phyloP scores from a whole-genome alignment of 2,888 invertebrate genomes.

The Troides aeacus region DNA sequence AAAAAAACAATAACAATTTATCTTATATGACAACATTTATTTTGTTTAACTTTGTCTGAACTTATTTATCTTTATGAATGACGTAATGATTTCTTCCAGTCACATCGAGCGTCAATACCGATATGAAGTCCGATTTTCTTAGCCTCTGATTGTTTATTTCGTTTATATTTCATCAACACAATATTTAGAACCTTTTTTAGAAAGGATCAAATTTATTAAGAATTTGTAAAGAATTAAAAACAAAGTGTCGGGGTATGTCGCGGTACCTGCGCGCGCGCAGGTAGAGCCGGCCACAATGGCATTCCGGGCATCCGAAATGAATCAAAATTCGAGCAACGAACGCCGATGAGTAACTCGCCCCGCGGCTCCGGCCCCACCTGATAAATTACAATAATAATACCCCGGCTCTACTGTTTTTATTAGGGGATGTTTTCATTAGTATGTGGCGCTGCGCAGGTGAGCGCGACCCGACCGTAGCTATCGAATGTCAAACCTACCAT shows the following conservation, averaged over 20 bases:
- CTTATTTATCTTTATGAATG: background rate
- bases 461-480: slow-evolving; percentile 1
- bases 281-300: slow-evolving; percentile 72
- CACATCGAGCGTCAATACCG: background rate
- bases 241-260: slow-evolving; percentile 47
- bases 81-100: background rate
- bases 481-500: slow-evolving; percentile 17
- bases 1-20: background rate
- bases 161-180: background rate
- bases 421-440: slow-evolving; percentile 73
- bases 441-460: slow-evolving; percentile 57
- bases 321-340: slow-evolving; percentile 67
- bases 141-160: background rate
- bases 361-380: slow-evolving; percentile 45
- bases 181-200: slow-evolving; percentile 1
- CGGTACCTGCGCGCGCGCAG: slow-evolving; percentile 53
- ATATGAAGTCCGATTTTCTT: background rate
- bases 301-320: slow-evolving; percentile 76
- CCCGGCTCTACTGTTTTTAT: slow-evolving; percentile 64
- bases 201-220: slow-evolving; percentile 57
- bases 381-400: slow-evolving; percentile 72
- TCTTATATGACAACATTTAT: background rate
- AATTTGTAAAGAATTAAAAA: slow-evolving; percentile 72
- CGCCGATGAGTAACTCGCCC: slow-evolving; percentile 52
- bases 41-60: background rate